phyloP scores from a whole-genome alignment of 1,140 invertebrate species.

The Patella vulgata region DNA sequence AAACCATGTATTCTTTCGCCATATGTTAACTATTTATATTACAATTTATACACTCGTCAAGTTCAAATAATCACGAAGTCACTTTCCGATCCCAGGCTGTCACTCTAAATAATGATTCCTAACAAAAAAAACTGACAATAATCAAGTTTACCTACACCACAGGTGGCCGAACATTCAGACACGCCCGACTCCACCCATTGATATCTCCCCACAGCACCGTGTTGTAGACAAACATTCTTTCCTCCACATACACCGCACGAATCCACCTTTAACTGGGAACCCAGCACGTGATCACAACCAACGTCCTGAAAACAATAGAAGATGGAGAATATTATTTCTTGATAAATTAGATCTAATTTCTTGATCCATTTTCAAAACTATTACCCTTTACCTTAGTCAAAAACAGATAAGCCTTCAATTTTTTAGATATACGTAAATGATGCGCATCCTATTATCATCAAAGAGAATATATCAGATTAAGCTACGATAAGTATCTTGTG shows the following conservation, averaged over 20 bases:
- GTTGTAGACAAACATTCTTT: conserved; percentile 85
- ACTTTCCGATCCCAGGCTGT: no score
- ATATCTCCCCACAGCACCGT: conserved; percentile 75
- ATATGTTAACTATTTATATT: no score
- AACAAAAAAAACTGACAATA: no score
- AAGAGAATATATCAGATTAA: no score
- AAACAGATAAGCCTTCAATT: not conserved
- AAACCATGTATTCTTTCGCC: no score
- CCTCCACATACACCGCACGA: conserved; percentile 89
- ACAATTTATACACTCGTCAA: no score
- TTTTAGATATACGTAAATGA: no score
- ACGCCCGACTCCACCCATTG: conserved; percentile 84
- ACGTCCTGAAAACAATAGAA: conserved; percentile 71
- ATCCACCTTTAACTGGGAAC: conserved; percentile 79
- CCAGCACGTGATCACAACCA: conserved; percentile 87
- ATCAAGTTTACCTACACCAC: conserved; percentile 94
- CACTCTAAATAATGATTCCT: no score
- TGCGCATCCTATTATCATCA: no score
- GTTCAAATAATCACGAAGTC: no score
- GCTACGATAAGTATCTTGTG: no score
- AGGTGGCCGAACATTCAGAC: conserved; percentile 84
- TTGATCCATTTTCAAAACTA: not conserved
- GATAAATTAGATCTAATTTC: not conserved
- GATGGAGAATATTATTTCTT: no score
- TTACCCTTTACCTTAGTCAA: not conserved